Evolutionary conservation across 2,888 invertebrate genomes (phyloP).

Genomic region (Carcina quercana): DNA sequence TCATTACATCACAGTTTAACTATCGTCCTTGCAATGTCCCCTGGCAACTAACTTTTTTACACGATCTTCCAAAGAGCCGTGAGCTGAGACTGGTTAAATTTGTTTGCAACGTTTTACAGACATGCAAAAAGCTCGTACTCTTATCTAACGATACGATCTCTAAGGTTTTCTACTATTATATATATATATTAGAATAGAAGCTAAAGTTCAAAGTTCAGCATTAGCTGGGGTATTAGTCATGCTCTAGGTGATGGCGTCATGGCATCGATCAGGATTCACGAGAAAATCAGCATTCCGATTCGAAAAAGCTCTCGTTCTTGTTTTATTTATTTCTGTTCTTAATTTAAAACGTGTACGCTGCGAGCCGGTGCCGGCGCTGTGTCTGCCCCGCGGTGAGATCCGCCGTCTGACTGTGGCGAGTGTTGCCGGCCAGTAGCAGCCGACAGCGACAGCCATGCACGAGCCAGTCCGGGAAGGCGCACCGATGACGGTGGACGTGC

Average conservation of each 20-base stretch:
- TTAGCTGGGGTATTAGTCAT: background rate
- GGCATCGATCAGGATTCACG: constrained; percentile 29
- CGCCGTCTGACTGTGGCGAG: no score
- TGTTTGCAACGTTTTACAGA: constrained; percentile 22
- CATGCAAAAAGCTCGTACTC: constrained; percentile 13
- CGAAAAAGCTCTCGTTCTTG: constrained; percentile 34
- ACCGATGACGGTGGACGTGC: constrained; percentile 58
- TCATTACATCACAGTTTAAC: no score
- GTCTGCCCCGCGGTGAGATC: background rate
- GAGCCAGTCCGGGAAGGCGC: constrained; percentile 57
- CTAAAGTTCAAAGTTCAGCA: background rate
- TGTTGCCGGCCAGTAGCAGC: no score
- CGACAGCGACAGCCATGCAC: no score
- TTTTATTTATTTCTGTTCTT: constrained; percentile 48
- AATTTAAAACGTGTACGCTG: constrained; percentile 45
- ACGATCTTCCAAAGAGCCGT: no score
- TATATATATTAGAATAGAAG: background rate
- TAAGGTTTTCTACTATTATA: background rate
- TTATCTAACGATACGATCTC: constrained; percentile 4
- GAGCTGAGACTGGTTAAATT: constrained; percentile 9
- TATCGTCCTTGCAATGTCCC: no score
- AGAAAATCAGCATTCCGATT: constrained; percentile 38
- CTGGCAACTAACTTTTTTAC: no score
- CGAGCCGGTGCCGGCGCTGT: constrained; percentile 17
- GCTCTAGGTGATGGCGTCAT: constrained; percentile 26